phyloP scores from a whole-genome alignment of 2,113 vertebrate genomes.

The Murina feae region DNA sequence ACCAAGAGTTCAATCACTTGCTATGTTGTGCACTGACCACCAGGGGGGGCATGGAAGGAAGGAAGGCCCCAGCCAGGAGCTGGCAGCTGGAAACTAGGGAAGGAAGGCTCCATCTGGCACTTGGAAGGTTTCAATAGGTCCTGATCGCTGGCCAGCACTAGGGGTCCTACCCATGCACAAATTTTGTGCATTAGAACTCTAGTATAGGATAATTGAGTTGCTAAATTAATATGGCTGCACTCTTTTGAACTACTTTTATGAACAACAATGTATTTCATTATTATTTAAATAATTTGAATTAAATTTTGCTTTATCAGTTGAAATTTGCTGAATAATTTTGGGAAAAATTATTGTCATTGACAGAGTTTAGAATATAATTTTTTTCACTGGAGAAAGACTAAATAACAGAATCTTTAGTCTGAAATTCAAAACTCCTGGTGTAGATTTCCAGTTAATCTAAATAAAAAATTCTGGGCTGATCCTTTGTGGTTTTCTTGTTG shows the following conservation, averaged over 20 bases:
- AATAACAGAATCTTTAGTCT: not conserved
- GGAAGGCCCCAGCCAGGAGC: too few relatives aligned
- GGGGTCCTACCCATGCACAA: too few relatives aligned
- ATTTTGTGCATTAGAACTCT: too few relatives aligned
- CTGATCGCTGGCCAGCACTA: too few relatives aligned
- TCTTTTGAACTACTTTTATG: not conserved
- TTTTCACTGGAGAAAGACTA: not conserved
- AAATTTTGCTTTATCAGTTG: not conserved
- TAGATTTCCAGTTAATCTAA: not conserved
- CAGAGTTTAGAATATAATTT: not conserved
- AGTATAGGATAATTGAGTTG: not conserved
- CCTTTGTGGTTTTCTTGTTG: not conserved
- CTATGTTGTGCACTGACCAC: too few relatives aligned
- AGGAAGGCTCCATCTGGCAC: too few relatives aligned
- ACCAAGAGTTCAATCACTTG: too few relatives aligned
- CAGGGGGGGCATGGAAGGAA: too few relatives aligned
- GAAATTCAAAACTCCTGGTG: not conserved
- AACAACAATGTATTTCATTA: not conserved
- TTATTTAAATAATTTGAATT: not conserved
- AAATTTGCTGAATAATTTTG: not conserved
- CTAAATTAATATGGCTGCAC: not conserved
- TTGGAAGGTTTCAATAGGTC: too few relatives aligned
- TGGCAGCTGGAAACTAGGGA: too few relatives aligned
- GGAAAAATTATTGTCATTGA: not conserved
- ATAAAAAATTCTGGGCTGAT: not conserved